These are phyloP conservation scores for Drosophila baimaii DNA, from an alignment of 1,140 invertebrate genomes.

Conservation along the genomic window DNA sequence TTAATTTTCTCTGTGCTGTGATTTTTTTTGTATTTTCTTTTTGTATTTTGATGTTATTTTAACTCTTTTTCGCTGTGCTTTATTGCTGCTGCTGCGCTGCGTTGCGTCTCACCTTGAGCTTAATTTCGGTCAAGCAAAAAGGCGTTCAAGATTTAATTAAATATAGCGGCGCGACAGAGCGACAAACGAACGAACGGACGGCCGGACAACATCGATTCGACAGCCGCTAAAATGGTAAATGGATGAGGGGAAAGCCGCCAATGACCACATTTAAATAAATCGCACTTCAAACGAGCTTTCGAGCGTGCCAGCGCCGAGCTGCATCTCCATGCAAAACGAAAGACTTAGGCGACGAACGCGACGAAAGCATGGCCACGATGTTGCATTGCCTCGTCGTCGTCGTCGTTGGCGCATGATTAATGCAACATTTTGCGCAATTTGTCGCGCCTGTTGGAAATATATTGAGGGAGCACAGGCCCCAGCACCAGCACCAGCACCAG, in stretches of 20 bases:
- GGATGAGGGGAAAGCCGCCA: conserved; percentile 27
- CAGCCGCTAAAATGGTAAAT: conserved; percentile 47
- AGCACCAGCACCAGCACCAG: background rate
- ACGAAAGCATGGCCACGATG: conserved; percentile 7
- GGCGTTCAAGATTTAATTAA: conserved; percentile 76
- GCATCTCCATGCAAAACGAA: conserved; percentile 61
- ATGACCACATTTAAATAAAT: conserved; percentile 67
- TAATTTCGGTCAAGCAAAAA: conserved; percentile 77
- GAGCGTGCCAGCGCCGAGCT: conserved; percentile 18
- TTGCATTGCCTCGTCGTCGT: conserved; percentile 5
- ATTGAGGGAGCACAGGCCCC: conserved; percentile 40
- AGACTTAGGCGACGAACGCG: conserved; percentile 75
- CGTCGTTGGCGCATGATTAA: conserved; percentile 55
- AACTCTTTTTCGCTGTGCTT: conserved; percentile 5
- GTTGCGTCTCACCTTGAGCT: conserved; percentile 71
- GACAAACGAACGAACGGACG: conserved; percentile 27
- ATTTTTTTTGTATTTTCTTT: conserved; percentile 24
- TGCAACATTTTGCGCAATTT: conserved; percentile 73
- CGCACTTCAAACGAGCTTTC: conserved; percentile 58
- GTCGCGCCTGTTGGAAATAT: conserved; percentile 58
- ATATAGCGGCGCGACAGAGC: conserved; percentile 58
- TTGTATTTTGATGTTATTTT: conserved; percentile 20
- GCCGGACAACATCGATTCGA: conserved; percentile 37
- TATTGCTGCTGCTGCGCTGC: conserved; percentile 15
- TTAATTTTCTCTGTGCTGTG: conserved; percentile 58